Base-by-base conservation (phyloP, 2,888 invertebrate species). In the Leucania comma region DNA sequence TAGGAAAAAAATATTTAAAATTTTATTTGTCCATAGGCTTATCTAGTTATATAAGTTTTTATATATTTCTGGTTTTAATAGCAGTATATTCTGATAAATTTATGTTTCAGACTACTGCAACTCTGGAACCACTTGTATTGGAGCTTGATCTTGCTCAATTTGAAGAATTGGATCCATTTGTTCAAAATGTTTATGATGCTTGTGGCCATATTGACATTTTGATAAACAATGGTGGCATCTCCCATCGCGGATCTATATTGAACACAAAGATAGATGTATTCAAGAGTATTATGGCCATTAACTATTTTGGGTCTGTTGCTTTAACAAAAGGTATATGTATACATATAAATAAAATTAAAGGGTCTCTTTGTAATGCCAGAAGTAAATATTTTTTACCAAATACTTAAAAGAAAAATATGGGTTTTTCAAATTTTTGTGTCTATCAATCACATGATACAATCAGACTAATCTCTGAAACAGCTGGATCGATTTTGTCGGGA, bases 271-370 rank as follows among this genome's bases (percentile, higher is more conserved):
- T 98, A 51, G 98, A 98, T 89, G 98, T 99, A 14, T 98, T 99
- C 92, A 96, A 97, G 74, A 97, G 97, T 94, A 96, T 99, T 56
- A 99, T 99, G 99, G 94, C 97, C 50, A 97, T 99, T 10, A 99
- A 99, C 96, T 99, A 98, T 93, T 99, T 99, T 95, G 99, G 99
- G 22, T 97, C 99, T 80, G 97, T 99, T 67, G 98, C 98, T 48
- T 93, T 99, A 35, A 98, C 99, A 1, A 99, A 99, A 97, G 98
- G 99, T 98, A 95, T 14, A 58, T 42, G 2, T 42, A 20, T 12
- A 38, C 35, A 38, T 38, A 38, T 10, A 12, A 38, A 12, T 38
- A 38, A 38, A 42, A 42, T 42, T 14, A 8, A 12, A 38, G 14
- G 12, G 3, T 38, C 14, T 38, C 12, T 38, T 38, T 38, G 14